Conservation (phyloP, 2,888 invertebrate species). For the Dynastes maya region DNA sequence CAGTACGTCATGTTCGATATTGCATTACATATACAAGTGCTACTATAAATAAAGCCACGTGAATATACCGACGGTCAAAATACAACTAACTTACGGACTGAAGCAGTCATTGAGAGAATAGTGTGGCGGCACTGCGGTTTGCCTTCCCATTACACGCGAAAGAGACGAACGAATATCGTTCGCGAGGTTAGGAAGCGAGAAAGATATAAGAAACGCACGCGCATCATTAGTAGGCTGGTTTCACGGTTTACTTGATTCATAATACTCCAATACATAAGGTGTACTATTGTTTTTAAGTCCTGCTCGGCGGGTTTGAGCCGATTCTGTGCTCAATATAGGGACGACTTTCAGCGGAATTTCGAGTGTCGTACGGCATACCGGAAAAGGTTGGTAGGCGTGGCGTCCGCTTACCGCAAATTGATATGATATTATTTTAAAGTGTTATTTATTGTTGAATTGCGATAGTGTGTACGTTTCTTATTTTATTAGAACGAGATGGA, state of each 20-base stretch:
- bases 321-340: conserved; percentile 57
- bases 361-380: conserved; percentile 55
- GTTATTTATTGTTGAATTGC: conserved; percentile 50
- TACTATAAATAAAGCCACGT: conserved; percentile 46
- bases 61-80: conserved; percentile 57
- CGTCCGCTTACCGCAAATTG: conserved; percentile 59
- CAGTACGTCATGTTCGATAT: conserved; percentile 8
- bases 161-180: conserved; percentile 51
- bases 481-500: conserved; percentile 47
- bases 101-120: conserved; percentile 59
- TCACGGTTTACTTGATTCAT: conserved; percentile 62
- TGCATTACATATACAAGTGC: conserved; percentile 30
- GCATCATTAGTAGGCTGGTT: conserved; percentile 63
- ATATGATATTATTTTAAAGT: conserved; percentile 54
- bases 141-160: conserved; percentile 61
- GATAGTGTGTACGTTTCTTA: conserved; percentile 42
- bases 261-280: conserved; percentile 64
- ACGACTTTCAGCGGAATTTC: conserved; percentile 56
- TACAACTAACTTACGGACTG: conserved; percentile 58
- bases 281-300: conserved; percentile 63
- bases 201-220: conserved; percentile 58
- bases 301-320: conserved; percentile 51
- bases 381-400: conserved; percentile 61
- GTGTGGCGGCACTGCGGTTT: conserved; percentile 62
- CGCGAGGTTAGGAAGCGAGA: conserved; percentile 53